A percentile compares a stretch with the other conserved stretches of the same genome.
Conservation (phyloP, 2,888 invertebrate species). For the Melieria picta region DNA sequence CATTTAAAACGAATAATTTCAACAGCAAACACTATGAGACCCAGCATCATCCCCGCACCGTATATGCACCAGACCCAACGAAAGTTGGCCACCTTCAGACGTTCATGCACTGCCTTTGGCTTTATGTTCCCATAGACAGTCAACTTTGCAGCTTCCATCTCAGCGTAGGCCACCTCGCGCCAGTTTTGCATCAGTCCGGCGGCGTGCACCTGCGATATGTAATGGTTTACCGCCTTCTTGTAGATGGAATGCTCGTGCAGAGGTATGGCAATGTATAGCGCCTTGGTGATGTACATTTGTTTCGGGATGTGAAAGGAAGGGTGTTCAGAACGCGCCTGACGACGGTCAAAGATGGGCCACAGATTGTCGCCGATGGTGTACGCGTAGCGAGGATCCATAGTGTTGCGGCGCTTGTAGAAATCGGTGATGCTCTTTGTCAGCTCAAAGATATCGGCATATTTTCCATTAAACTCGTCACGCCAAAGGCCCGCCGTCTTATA, state of each 20-base stretch:
- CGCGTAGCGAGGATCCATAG: conserved; percentile 3
- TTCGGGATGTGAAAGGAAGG: conserved; percentile 1
- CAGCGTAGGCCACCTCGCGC: neutral
- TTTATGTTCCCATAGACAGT: neutral
- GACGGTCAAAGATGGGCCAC: neutral
- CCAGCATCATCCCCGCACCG: neutral
- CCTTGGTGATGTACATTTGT: neutral
- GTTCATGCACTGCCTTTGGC: neutral
- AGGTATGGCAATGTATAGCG: neutral
- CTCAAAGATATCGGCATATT: conserved; percentile 30
- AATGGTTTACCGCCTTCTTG: neutral
- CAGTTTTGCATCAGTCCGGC: conserved; percentile 12
- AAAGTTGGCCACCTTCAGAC: conserved; percentile 7
- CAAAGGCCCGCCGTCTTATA: neutral
- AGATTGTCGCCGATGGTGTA: conserved; percentile 2
- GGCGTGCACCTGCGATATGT: neutral
- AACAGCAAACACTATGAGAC: neutral
- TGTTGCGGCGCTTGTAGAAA: conserved; percentile 4
- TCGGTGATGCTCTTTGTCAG: conserved; percentile 16
- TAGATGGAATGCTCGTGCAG: conserved; percentile 1
- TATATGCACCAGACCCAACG: conserved; percentile 19
- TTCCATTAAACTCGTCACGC: too few species aligned
- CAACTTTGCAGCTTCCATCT: conserved; percentile 12
- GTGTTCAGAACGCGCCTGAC: neutral
- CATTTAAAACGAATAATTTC: neutral